Conservation (phyloP, 2,888 invertebrate species). For the Heliconius cydno region DNA sequence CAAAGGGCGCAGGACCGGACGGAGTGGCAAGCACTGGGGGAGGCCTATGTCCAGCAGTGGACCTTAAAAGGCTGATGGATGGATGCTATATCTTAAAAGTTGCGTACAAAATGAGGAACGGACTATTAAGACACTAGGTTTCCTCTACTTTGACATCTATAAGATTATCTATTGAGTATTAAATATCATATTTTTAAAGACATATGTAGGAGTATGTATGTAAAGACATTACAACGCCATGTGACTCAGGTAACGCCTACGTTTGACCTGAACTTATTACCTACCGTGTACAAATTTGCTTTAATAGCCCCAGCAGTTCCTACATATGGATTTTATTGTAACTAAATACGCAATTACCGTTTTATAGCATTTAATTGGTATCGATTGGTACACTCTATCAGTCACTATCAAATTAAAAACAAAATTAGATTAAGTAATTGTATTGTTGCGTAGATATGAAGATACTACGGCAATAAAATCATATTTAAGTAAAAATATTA, state of each 20-base stretch:
- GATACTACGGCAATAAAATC: not conserved
- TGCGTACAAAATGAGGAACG: too few relatives aligned
- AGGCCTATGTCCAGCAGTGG: too few relatives aligned
- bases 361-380: constrained; percentile 11
- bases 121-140: not conserved
- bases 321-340: constrained; percentile 44
- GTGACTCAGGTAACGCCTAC: constrained; percentile 57
- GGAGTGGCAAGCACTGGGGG: too few relatives aligned
- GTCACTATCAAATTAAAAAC: not conserved
- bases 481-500: too few relatives aligned
- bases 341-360: constrained; percentile 3
- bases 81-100: too few relatives aligned
- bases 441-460: not conserved
- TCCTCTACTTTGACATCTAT: not conserved
- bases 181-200: constrained; percentile 45
- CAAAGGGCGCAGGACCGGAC: too few relatives aligned
- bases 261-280: too few relatives aligned
- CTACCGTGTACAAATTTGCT: constrained; percentile 51
- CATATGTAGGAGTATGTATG: not conserved
- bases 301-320: constrained; percentile 52
- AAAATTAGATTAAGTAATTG: not conserved
- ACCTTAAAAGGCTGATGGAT: too few relatives aligned
- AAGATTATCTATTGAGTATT: not conserved
- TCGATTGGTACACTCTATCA: not conserved
- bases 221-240: constrained; percentile 27